Conservation (phyloP, 2,888 invertebrate species). For the Willowsia nigromaculata region DNA sequence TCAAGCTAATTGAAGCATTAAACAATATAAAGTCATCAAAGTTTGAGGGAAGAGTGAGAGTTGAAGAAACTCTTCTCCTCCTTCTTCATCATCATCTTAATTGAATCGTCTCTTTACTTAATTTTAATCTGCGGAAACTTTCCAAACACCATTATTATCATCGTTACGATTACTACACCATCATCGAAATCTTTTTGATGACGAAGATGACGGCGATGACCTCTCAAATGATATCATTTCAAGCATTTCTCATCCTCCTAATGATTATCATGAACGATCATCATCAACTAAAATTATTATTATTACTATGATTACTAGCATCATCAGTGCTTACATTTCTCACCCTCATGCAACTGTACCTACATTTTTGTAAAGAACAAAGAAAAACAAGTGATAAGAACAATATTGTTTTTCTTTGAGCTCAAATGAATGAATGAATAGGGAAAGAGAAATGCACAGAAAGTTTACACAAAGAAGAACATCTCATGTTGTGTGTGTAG, state of each 20-base stretch:
- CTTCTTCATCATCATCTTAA: not conserved
- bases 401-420: not conserved
- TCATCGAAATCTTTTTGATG: not conserved
- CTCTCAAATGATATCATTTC: not conserved
- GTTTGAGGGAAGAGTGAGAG: not conserved
- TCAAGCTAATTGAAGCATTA: constrained; percentile 37
- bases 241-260: not conserved
- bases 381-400: not conserved
- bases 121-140: constrained; percentile 11
- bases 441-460: not conserved
- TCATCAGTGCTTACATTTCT: not conserved
- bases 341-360: not conserved
- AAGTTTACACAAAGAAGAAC: not conserved
- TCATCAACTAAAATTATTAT: not conserved
- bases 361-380: not conserved
- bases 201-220: not conserved
- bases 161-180: too few species aligned
- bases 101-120: constrained; percentile 32
- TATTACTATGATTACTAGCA: not conserved
- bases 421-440: not conserved
- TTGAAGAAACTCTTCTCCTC: not conserved
- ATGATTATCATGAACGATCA: not conserved
- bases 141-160: not conserved
- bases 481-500: not conserved
- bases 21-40: constrained; percentile 42